Evolutionary conservation across 2,797 vertebrate genomes (phyloP).

Genomic region (Periparus ater): DNA sequence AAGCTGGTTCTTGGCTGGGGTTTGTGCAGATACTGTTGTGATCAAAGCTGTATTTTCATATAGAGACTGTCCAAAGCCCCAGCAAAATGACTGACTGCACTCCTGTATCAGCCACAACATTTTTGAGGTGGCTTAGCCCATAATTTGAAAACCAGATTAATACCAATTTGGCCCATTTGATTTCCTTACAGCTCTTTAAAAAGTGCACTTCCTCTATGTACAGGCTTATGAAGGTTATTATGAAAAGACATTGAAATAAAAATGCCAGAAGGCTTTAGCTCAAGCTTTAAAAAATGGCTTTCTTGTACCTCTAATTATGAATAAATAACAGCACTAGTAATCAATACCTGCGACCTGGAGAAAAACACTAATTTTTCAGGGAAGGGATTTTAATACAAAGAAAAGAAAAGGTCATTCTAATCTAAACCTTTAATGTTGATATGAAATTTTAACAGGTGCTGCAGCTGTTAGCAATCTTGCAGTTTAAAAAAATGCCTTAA

Average conservation of each 20-base stretch:
- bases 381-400: neutral
- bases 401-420: slow-evolving; percentile 25
- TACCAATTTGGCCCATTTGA: neutral
- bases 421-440: neutral
- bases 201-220: neutral
- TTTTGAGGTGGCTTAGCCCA: neutral
- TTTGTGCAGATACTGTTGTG: neutral
- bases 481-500: neutral
- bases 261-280: neutral
- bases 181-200: neutral
- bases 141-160: neutral
- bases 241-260: neutral
- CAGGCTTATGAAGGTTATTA: neutral
- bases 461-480: neutral
- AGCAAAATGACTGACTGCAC: accelerated
- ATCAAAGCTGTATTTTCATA: neutral
- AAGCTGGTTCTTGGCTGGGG: neutral
- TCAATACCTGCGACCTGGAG: neutral
- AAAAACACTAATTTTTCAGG: slow-evolving; percentile 14
- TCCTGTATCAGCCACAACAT: neutral
- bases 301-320: slow-evolving; percentile 1
- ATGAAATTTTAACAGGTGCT: neutral
- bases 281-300: neutral
- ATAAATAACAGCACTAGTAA: slow-evolving; percentile 16
- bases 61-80: neutral